These are phyloP conservation scores for Phyllostomus discolor DNA, from an alignment of 2,113 vertebrate genomes.

Conservation along the genomic window DNA sequence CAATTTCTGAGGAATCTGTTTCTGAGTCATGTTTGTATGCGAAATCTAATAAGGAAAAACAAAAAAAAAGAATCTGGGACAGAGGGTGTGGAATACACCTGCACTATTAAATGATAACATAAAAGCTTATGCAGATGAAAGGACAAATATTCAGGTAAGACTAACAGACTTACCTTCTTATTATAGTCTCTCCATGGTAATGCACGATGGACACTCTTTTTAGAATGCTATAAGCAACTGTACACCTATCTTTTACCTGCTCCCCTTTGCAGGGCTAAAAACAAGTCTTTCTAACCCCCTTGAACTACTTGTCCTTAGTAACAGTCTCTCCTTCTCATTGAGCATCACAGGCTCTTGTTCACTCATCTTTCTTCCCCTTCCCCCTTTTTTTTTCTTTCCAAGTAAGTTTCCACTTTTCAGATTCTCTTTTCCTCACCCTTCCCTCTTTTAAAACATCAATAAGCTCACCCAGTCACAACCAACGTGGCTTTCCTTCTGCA, in stretches of 20 bases:
- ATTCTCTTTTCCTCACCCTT: not conserved
- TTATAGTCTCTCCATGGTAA: no score
- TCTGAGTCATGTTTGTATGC: not conserved
- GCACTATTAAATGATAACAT: not conserved
- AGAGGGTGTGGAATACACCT: not conserved
- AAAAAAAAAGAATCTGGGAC: not conserved
- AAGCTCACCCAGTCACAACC: not conserved
- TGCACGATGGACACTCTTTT: rapidly evolving
- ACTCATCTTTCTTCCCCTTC: not conserved
- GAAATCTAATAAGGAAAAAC: not conserved
- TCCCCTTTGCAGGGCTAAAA: not conserved
- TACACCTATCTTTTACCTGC: not conserved
- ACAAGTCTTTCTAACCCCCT: not conserved
- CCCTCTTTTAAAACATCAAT: not conserved
- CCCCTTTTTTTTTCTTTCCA: not conserved
- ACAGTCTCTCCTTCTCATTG: not conserved
- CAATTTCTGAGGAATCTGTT: not conserved
- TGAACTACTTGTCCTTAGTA: not conserved
- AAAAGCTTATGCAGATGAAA: no score
- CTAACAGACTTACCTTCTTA: no score
- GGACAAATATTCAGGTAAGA: not conserved
- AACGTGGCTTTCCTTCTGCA: not conserved
- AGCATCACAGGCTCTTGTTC: not conserved
- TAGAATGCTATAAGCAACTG: rapidly evolving
- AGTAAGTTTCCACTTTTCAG: not conserved